These are phyloP conservation scores for Sapayoa aenigma DNA, from an alignment of 2,113 vertebrate species.

Conservation along the genomic window DNA sequence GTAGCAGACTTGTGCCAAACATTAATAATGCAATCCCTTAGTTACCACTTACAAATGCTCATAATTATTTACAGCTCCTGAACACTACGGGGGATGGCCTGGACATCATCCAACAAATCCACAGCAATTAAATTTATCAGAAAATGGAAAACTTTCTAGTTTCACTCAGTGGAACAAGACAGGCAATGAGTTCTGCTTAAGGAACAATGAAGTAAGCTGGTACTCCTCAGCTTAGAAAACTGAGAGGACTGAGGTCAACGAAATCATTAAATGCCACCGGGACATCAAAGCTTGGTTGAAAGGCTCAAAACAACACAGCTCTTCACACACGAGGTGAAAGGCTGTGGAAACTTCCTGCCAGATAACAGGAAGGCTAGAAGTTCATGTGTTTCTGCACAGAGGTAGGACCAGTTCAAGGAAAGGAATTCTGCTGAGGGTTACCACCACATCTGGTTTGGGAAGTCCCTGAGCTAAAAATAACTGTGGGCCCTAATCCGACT, in stretches of 20 bases:
- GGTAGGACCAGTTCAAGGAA: neutral
- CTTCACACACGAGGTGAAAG: neutral
- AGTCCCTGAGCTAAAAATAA: neutral
- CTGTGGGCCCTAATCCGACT: neutral
- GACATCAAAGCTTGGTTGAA: neutral
- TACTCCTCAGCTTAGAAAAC: neutral
- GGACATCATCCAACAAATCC: constrained; percentile 13
- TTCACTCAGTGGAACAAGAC: neutral
- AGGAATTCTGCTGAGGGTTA: neutral
- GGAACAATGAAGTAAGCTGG: neutral
- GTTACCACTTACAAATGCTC: constrained; percentile 37
- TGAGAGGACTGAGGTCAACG: neutral
- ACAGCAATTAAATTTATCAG: neutral
- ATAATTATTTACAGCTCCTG: constrained; percentile 40
- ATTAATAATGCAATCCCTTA: constrained; percentile 18
- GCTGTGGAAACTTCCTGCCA: neutral
- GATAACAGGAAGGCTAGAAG: neutral
- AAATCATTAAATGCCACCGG: neutral
- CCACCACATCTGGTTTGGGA: neutral
- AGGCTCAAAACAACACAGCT: neutral
- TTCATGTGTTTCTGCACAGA: neutral
- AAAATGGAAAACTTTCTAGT: constrained; percentile 17
- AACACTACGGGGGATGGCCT: neutral
- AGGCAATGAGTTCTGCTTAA: neutral
- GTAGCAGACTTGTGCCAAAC: neutral